These are phyloP conservation scores for Pandion haliaetus DNA, from an alignment of 2,113 vertebrate species.

Conservation along the genomic window DNA sequence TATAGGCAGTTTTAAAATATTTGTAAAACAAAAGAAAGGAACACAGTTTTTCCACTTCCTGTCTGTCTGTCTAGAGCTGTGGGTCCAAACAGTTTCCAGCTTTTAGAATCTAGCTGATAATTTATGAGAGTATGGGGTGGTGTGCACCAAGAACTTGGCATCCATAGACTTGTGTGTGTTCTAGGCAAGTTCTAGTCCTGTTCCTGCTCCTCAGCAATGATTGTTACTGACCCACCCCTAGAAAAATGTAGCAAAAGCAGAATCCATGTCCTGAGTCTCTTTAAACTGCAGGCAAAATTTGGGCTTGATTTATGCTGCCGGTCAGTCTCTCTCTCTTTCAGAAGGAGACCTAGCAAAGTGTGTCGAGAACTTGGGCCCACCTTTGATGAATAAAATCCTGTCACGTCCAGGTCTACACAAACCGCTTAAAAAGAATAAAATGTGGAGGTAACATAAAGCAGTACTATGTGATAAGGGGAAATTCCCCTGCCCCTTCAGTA, in stretches of 20 bases:
- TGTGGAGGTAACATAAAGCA: not conserved
- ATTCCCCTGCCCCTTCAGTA: not conserved
- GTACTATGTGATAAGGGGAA: not conserved
- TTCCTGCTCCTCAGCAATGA: not conserved
- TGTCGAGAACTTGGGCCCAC: not conserved
- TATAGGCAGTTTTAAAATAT: not conserved
- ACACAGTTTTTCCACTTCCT: not conserved
- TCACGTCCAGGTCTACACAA: not conserved
- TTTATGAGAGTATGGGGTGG: not conserved
- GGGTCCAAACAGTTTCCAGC: not conserved
- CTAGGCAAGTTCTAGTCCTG: not conserved
- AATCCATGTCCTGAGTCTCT: not conserved
- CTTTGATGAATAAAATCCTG: not conserved
- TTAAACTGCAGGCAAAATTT: not conserved
- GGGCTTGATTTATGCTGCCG: not conserved
- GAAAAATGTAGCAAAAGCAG: not conserved
- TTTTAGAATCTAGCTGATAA: not conserved
- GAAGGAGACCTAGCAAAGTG: not conserved
- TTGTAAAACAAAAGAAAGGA: slow-evolving; percentile 29
- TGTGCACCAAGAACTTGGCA: not conserved
- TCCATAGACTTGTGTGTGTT: not conserved
- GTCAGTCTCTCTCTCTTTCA: not conserved
- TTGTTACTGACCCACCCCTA: not conserved
- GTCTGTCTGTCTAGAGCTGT: slow-evolving; percentile 2
- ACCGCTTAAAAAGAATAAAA: not conserved